These are phyloP conservation scores for Salticus scenicus DNA, from an alignment of 2,888 invertebrate genomes.

Conservation along the genomic window DNA sequence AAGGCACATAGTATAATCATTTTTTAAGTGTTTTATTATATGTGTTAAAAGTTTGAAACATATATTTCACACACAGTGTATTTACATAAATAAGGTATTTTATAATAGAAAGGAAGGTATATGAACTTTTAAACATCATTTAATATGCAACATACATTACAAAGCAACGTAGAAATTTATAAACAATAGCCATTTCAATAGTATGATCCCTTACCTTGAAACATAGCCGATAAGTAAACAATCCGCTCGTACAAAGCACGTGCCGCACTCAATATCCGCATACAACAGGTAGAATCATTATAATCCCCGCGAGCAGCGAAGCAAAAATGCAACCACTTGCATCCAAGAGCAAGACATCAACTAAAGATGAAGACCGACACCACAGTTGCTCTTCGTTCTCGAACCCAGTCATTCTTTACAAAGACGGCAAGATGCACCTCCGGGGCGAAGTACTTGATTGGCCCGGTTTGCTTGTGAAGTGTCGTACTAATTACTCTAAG, in stretches of 20 bases:
- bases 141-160: too few species aligned
- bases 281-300: not conserved
- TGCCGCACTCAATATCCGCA: slow-evolving; percentile 3
- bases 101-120: too few species aligned
- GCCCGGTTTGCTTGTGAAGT: slow-evolving; percentile 52
- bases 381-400: slow-evolving; percentile 49
- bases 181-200: too few species aligned
- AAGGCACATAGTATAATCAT: too few species aligned
- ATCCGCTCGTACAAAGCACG: slow-evolving; percentile 22
- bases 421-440: slow-evolving; percentile 35
- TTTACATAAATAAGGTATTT: too few species aligned
- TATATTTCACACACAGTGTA: too few species aligned
- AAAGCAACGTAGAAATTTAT: too few species aligned
- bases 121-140: too few species aligned
- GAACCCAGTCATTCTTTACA: slow-evolving; percentile 31
- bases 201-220: not conserved
- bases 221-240: not conserved
- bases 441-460: slow-evolving; percentile 42
- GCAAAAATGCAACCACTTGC: slow-evolving; percentile 15
- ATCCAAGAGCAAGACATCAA: slow-evolving; percentile 23
- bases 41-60: too few species aligned
- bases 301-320: not conserved
- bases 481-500: slow-evolving; percentile 13
- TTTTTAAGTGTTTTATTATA: too few species aligned
- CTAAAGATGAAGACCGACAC: slow-evolving; percentile 30